phyloP scores from a whole-genome alignment of 1,140 invertebrate species.

The Paraescarpia echinospica region DNA sequence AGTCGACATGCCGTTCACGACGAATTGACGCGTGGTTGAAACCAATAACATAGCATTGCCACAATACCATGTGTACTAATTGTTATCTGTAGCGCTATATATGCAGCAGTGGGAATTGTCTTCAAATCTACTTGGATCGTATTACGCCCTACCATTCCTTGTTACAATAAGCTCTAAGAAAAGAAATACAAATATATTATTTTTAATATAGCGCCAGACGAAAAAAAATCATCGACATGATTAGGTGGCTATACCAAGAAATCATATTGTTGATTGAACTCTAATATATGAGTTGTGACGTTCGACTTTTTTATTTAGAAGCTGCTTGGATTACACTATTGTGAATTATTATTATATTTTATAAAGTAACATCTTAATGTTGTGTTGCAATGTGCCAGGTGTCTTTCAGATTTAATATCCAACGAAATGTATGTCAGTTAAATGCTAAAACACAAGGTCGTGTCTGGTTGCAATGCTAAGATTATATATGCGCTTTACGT shows the following conservation, averaged over 20 bases:
- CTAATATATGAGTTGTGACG: background rate
- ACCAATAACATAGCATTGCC: background rate
- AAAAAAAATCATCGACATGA: background rate
- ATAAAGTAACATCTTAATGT: too few species aligned
- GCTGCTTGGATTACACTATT: too few species aligned
- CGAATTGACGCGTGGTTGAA: too few species aligned
- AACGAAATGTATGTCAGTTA: too few species aligned
- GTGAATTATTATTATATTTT: too few species aligned
- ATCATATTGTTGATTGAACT: background rate
- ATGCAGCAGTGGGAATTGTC: background rate
- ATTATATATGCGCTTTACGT: too few species aligned
- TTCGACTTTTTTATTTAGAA: too few species aligned
- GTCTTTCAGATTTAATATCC: too few species aligned
- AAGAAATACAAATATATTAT: background rate
- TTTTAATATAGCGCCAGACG: background rate
- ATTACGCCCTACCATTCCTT: background rate
- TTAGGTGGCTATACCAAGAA: background rate
- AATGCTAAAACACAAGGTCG: too few species aligned
- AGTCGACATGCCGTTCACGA: too few species aligned
- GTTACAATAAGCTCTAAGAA: background rate
- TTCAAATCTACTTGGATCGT: background rate
- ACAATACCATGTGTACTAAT: background rate
- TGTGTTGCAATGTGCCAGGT: too few species aligned
- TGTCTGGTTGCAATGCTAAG: too few species aligned
- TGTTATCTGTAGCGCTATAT: background rate